These are phyloP conservation scores for Myotis myotis DNA, from an alignment of 2,797 vertebrate species.

Conservation along the genomic window DNA sequence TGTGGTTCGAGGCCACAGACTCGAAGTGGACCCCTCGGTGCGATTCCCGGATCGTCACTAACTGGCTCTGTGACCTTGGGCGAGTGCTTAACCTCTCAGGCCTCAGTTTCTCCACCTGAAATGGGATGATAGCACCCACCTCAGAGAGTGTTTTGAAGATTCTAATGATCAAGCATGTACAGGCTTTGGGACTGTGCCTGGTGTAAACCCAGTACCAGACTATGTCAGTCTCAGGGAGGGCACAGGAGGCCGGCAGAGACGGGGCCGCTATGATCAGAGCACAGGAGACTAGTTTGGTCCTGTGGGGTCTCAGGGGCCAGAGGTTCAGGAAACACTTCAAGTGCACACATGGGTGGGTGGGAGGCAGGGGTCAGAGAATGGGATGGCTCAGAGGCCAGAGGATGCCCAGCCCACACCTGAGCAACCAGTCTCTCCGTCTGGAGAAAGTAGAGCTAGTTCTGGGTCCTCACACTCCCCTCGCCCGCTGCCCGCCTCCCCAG, in stretches of 20 bases:
- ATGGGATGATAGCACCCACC: not conserved
- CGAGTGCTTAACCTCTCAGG: not conserved
- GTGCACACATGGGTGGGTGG: fast-evolving
- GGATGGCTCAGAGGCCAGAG: not conserved
- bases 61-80: not conserved
- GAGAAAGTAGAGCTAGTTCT: fast-evolving
- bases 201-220: not conserved
- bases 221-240: not conserved
- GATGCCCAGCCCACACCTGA: not conserved
- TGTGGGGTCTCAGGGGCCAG: fast-evolving
- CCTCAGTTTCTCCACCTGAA: not conserved
- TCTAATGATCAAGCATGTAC: not conserved
- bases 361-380: not conserved
- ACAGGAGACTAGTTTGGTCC: fast-evolving
- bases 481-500: slow-evolving; percentile 75
- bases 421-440: not conserved
- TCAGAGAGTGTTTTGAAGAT: not conserved
- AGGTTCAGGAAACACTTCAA: not conserved
- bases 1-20: not conserved
- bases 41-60: not conserved
- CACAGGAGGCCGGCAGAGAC: fast-evolving
- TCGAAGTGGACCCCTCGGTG: not conserved
- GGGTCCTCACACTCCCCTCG: not conserved
- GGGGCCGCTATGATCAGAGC: not conserved
- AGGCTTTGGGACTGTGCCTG: not conserved